These are phyloP conservation scores for Leptodactylus fuscus DNA, from an alignment of 2,113 vertebrate genomes.

Conservation along the genomic window DNA sequence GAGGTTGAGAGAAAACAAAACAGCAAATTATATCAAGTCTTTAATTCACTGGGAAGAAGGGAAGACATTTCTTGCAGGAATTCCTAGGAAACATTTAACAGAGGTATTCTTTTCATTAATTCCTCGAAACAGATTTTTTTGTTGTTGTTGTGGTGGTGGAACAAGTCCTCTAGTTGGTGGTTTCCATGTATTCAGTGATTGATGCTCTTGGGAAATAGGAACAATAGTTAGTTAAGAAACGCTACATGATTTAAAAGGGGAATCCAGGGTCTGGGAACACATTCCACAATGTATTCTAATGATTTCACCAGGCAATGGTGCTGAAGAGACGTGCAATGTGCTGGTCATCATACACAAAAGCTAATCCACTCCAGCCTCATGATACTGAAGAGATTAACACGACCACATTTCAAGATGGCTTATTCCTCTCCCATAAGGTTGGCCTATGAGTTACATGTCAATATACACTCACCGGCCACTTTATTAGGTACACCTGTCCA, in stretches of 20 bases:
- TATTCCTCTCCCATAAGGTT: background rate
- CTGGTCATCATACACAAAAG: background rate
- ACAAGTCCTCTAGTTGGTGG: slow-evolving; percentile 22
- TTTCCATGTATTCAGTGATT: slow-evolving; percentile 47
- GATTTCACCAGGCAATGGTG: slow-evolving; percentile 29
- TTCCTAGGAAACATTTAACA: slow-evolving; percentile 28
- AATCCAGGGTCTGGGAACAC: slow-evolving; percentile 9
- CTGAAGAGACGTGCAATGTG: slow-evolving; percentile 12
- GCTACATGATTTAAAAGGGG: slow-evolving; percentile 17
- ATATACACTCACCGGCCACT: too few species aligned
- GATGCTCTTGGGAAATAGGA: slow-evolving; percentile 37
- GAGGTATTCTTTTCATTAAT: slow-evolving; percentile 34
- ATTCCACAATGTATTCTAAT: slow-evolving; percentile 18
- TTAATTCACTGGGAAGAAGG: slow-evolving; percentile 24
- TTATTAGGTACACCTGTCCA: too few species aligned
- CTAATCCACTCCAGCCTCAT: background rate
- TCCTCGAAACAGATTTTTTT: slow-evolving; percentile 34
- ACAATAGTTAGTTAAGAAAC: slow-evolving; percentile 29
- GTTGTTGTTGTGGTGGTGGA: slow-evolving; percentile 14
- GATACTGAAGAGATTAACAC: background rate
- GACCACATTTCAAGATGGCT: slow-evolving; percentile 6
- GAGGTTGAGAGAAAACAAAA: slow-evolving; percentile 17
- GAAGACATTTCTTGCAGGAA: slow-evolving; percentile 33
- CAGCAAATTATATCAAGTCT: slow-evolving; percentile 6
- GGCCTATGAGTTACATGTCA: background rate